Evolutionary conservation across 2,888 invertebrate genomes (phyloP), one percentile per base, ranked within the genome.

Genomic region (Synergus japonicus): DNA sequence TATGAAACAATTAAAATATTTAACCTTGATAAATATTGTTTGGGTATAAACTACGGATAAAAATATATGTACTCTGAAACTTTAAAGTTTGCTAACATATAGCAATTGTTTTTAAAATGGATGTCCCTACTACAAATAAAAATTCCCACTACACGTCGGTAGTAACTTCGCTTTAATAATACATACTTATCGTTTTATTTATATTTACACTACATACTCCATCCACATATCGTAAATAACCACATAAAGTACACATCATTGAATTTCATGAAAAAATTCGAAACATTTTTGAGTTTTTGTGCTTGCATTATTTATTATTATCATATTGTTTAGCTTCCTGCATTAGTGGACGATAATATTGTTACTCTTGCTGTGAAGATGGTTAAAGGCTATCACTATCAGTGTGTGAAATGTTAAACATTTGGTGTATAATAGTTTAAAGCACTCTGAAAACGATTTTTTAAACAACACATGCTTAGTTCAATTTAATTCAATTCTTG

Each of bases 231-330:
- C 49, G 46, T 54, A 54, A 73, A 73, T 54, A 69, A 73, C 54
- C 49, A 37, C 37, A 54, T 73, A 37, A 49, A 54, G 54, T 49
- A 54, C n/a, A 73, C 49, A 73, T 54, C 37, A 49, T 29, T 73
- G 41, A n/a, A 29, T 54, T 73, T 54, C 49, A 73, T 54, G n/a
- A 54, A 54, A 22, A 12, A 73, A 73, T 10, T 37, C n/a, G 54
- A 37, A 54, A 37, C 22, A 22, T 73, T 29, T 29, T 29, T 29
- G 29, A 29, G 3, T 73, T 73, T 73, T 73, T 54, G 73, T 49
- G 49, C 73, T 73, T 73, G 54, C 73, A 29, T 22, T 73, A 73
- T 73, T 69, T 73, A 69, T 69, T 44, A 69, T 69, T 37, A 73
- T 73, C 49, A 29, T 29, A 54, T 73, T 49, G 29, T 29, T 54